Evolutionary conservation across 2,797 vertebrate species (phyloP).

Genomic region (Arnoldichthys spilopterus): DNA sequence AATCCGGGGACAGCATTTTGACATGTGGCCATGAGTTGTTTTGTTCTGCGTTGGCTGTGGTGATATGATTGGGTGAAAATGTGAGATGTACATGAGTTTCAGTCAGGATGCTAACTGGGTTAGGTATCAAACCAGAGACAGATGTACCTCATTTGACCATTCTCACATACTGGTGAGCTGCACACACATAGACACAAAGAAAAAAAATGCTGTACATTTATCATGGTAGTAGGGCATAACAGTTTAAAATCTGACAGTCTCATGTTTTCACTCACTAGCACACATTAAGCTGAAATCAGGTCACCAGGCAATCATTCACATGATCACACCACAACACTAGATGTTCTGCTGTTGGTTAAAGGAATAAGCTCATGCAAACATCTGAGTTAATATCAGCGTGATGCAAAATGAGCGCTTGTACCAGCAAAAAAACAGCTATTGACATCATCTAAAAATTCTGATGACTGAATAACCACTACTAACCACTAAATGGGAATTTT

Average conservation of each 20-base stretch:
- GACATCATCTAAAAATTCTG: background rate
- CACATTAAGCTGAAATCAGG: background rate
- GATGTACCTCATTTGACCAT: background rate
- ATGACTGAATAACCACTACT: background rate
- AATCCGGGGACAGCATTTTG: constrained; percentile 30
- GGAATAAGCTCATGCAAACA: background rate
- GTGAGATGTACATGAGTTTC: background rate
- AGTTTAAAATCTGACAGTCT: background rate
- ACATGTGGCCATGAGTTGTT: constrained; percentile 20
- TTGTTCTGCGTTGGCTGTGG: background rate
- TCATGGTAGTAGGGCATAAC: background rate
- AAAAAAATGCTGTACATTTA: background rate
- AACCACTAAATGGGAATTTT: background rate
- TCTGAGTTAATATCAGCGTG: background rate
- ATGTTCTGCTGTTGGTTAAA: background rate
- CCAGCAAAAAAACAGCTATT: too few relatives aligned
- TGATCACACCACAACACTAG: background rate
- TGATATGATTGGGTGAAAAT: constrained; percentile 20
- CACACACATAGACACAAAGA: constrained; percentile 3
- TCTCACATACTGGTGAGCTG: background rate
- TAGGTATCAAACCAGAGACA: background rate
- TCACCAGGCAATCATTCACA: background rate
- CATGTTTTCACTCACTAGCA: background rate
- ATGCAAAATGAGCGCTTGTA: background rate
- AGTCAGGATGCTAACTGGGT: background rate